These are phyloP conservation scores for Dolichoris vasculosae DNA, from an alignment of 1,140 invertebrate genomes.

Conservation along the genomic window DNA sequence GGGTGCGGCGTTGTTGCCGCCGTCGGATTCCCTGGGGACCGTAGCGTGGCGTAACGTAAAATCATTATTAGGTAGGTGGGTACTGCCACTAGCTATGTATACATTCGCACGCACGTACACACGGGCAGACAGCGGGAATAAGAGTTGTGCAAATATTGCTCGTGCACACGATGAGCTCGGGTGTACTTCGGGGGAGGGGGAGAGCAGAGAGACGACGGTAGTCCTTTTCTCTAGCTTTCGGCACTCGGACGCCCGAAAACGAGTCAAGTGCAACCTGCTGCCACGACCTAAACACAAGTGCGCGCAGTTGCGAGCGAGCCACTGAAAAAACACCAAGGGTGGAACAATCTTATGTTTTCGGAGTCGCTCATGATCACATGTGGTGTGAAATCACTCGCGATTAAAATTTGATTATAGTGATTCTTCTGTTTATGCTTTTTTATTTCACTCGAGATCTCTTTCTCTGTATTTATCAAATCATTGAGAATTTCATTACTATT, in stretches of 20 bases:
- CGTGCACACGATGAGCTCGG: constrained; percentile 9
- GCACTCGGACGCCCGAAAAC: background rate
- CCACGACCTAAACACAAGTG: constrained; percentile 8
- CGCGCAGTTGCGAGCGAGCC: constrained; percentile 8
- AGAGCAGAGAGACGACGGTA: background rate
- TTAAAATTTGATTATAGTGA: background rate
- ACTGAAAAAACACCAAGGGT: constrained; percentile 35
- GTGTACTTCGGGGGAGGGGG: background rate
- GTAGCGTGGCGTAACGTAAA: constrained; percentile 73
- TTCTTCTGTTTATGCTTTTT: background rate
- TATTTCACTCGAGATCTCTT: background rate
- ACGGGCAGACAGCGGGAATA: constrained; percentile 61
- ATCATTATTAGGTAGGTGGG: constrained; percentile 74
- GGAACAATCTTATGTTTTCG: background rate
- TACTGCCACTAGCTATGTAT: constrained; percentile 47
- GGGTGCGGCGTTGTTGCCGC: constrained; percentile 72
- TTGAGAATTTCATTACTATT: background rate
- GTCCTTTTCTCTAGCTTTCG: background rate
- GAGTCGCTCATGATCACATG: background rate
- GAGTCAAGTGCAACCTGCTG: constrained; percentile 51
- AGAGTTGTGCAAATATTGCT: constrained; percentile 74
- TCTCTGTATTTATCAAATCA: background rate
- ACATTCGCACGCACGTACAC: constrained; percentile 41
- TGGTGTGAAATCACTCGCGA: background rate
- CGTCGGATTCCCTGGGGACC: constrained; percentile 70